These are phyloP conservation scores for Laothoe populi DNA, from an alignment of 2,888 invertebrate species.

Conservation along the genomic window DNA sequence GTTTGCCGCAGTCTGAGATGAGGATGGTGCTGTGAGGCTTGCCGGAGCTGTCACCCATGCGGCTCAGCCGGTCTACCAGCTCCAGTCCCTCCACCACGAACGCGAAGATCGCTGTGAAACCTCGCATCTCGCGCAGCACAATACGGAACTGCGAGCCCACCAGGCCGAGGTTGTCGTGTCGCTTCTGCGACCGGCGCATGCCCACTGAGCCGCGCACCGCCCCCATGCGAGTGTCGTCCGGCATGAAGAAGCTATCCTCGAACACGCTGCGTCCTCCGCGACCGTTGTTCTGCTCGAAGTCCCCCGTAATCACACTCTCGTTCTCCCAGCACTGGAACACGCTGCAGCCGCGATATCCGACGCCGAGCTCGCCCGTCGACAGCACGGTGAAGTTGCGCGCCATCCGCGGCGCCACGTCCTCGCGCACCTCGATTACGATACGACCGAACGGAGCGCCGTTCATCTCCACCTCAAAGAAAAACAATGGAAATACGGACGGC, in stretches of 20 bases:
- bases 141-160: conserved; percentile 94
- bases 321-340: conserved; percentile 94
- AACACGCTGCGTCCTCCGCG: conserved; percentile 91
- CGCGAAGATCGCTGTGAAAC: conserved; percentile 93
- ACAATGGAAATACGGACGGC: conserved; percentile 86
- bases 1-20: conserved; percentile 90
- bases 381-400: conserved; percentile 90
- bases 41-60: conserved; percentile 90
- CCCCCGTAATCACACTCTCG: conserved; percentile 92
- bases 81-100: conserved; percentile 92
- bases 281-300: conserved; percentile 92
- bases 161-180: conserved; percentile 91
- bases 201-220: conserved; percentile 92
- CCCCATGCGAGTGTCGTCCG: conserved; percentile 91
- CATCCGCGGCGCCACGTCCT: conserved; percentile 92
- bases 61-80: conserved; percentile 91
- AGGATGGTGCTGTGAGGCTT: conserved; percentile 90
- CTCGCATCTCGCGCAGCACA: conserved; percentile 92
- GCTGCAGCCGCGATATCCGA: conserved; percentile 91
- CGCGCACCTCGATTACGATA: conserved; percentile 90
- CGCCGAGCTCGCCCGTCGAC: conserved; percentile 89
- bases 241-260: conserved; percentile 91
- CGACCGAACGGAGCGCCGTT: conserved; percentile 89
- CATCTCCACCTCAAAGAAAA: conserved; percentile 91
- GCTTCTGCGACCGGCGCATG: conserved; percentile 92